Evolutionary conservation across 2,797 vertebrate species (phyloP), one percentile per base, ranked within the genome.

Genomic region (Percopsis omiscomaycus): DNA sequence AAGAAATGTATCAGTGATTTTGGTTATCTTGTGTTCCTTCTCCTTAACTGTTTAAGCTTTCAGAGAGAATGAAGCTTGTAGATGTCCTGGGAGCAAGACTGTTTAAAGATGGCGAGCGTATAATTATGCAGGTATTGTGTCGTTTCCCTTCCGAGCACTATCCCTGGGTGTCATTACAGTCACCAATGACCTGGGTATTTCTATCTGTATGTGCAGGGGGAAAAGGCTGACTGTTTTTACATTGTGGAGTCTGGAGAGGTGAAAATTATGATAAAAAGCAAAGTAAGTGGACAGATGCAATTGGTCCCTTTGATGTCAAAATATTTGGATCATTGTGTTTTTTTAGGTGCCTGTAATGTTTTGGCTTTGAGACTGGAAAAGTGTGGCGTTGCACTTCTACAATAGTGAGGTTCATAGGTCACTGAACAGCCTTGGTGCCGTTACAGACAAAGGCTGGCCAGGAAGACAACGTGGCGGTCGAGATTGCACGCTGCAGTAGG

Each of bases 11-110:
- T 22, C 22, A 22, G 22, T 22, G 22, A 22, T 1, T 22, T 22
- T 22, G 22, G 22, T 22, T 22, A 22, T 22, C 22, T 22, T 22
- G 22, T 14, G 13, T 32, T 12, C 42, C 37, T 13, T 59, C 50
- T 22, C 8, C 50, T 60, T 3, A 49, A 12, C 28, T 48, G 12
- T 29, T 11, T n/a, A 29, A 98, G 96, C 74, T 91, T 73, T 94
- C 95, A 22, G 96, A 98, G 73, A 90, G 96, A 74, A 96, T 98
- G 96, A 98, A 95, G 90, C 96, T 98, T 66, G 96, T 95, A 37
- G 96, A 98, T 79, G 94, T 97, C 69, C 88, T 98, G 75, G 95
- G 94, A 71, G 94, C 91, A 56, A 94, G 93, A 64, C 69, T 64
- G 13, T 96, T 93, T 81, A 93, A 92, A 79, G 93, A 96, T 57